Conservation (phyloP, 1,140 invertebrate genomes). For the Anadara kagoshimensis region DNA sequence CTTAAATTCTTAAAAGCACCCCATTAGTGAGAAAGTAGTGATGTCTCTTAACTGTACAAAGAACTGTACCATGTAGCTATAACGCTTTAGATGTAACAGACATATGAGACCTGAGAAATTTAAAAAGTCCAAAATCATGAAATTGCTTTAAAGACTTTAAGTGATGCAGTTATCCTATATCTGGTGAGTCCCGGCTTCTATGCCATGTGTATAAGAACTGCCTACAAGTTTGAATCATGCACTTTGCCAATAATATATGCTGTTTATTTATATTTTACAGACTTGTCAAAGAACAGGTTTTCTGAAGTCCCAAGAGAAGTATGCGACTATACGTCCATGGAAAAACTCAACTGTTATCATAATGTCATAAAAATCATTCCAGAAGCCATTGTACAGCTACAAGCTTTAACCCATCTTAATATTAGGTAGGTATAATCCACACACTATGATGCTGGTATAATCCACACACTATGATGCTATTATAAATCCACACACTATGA, state of each 20-base stretch:
- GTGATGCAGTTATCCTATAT: not conserved
- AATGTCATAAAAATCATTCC: constrained; percentile 91
- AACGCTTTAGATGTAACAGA: not conserved
- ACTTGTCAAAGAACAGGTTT: constrained; percentile 95
- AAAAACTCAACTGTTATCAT: constrained; percentile 91
- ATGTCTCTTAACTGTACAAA: too few relatives aligned
- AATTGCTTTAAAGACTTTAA: not conserved
- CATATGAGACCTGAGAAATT: not conserved
- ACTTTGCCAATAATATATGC: not conserved
- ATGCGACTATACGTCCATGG: constrained; percentile 88
- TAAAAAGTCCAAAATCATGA: not conserved
- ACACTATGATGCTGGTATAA: too few relatives aligned
- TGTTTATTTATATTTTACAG: constrained; percentile 76
- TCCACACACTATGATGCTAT: too few relatives aligned
- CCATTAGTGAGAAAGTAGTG: too few relatives aligned
- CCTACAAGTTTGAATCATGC: not conserved
- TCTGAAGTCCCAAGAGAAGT: constrained; percentile 91
- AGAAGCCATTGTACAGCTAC: constrained; percentile 85
- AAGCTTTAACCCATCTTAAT: constrained; percentile 90
- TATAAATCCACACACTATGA: too few relatives aligned
- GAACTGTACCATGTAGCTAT: too few relatives aligned
- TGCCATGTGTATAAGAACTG: not conserved
- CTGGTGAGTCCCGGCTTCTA: not conserved
- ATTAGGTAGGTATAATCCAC: constrained; percentile 82
- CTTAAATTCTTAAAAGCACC: too few relatives aligned